These are phyloP conservation scores for Halictus rubicundus DNA, from an alignment of 1,140 invertebrate species.

Conservation along the genomic window DNA sequence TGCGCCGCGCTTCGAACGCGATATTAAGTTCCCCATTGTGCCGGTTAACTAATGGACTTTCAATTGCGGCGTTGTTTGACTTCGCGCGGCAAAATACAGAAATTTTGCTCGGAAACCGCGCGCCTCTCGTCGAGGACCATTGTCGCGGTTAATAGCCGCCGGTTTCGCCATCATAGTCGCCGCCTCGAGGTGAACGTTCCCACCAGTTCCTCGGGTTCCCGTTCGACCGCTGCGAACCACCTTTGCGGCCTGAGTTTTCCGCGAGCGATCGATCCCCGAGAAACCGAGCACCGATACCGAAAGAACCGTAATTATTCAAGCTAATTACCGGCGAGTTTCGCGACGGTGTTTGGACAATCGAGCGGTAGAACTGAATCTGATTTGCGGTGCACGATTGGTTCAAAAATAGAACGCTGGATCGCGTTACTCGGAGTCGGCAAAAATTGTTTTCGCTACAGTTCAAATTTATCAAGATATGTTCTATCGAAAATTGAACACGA, in stretches of 20 bases:
- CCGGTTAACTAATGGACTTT: slow-evolving; percentile 30
- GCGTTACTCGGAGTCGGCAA: no score
- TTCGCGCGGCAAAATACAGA: slow-evolving; percentile 35
- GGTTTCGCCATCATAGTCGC: slow-evolving; percentile 45
- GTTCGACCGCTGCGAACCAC: background rate
- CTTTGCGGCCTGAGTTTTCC: background rate
- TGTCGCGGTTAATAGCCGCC: slow-evolving; percentile 55
- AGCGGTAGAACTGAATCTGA: no score
- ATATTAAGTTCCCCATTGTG: background rate
- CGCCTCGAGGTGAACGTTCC: background rate
- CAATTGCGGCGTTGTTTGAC: slow-evolving; percentile 45
- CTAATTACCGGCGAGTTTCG: no score
- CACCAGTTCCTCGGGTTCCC: background rate
- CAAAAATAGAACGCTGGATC: no score
- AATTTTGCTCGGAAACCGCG: slow-evolving; percentile 36
- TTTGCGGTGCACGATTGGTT: no score
- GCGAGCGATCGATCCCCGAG: no score
- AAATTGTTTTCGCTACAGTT: no score
- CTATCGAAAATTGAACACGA: no score
- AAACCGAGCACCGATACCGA: no score
- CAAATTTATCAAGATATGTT: no score
- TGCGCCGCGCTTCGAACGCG: background rate
- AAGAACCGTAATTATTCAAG: no score
- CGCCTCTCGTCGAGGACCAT: slow-evolving; percentile 33
- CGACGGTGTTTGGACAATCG: no score